A percentile compares a stretch with the other conserved stretches of the same genome.
Conservation (phyloP, 2,888 invertebrate species). For the Tethea ocularis region DNA sequence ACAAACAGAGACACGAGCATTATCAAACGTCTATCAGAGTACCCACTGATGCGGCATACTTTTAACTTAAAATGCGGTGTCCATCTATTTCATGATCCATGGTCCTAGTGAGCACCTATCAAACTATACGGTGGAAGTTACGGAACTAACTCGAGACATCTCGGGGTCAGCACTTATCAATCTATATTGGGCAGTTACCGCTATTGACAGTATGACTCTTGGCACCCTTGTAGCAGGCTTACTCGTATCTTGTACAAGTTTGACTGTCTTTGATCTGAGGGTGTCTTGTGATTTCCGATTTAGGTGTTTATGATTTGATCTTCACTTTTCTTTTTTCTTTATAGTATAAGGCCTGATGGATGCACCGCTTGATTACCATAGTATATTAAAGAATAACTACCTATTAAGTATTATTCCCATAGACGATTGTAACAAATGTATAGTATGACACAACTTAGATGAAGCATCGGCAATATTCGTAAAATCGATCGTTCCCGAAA, state of each 20-base stretch:
- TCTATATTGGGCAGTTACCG: constrained; percentile 18
- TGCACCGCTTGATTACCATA: too few species aligned
- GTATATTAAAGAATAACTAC: too few species aligned
- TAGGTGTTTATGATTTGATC: not conserved
- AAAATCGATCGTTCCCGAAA: too few species aligned
- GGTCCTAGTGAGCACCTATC: not conserved
- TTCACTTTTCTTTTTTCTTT: not conserved
- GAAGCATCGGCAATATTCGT: too few species aligned
- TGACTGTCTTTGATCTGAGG: not conserved
- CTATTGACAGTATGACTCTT: constrained; percentile 17
- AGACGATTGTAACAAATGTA: too few species aligned
- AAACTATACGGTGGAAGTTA: constrained; percentile 4
- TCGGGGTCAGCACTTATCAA: constrained; percentile 18
- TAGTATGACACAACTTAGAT: too few species aligned
- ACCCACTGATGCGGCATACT: not conserved
- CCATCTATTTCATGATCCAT: not conserved
- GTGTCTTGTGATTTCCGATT: not conserved
- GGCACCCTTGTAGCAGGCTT: constrained; percentile 12
- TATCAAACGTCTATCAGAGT: too few species aligned
- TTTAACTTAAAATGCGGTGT: not conserved
- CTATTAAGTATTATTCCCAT: too few species aligned
- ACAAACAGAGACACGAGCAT: too few species aligned
- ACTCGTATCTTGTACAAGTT: not conserved
- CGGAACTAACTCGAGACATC: constrained; percentile 6
- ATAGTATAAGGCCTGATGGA: too few species aligned